Evolutionary conservation across 2,113 vertebrate genomes (phyloP), one percentile per base, ranked within the genome.

Genomic region (Corapipo altera): DNA sequence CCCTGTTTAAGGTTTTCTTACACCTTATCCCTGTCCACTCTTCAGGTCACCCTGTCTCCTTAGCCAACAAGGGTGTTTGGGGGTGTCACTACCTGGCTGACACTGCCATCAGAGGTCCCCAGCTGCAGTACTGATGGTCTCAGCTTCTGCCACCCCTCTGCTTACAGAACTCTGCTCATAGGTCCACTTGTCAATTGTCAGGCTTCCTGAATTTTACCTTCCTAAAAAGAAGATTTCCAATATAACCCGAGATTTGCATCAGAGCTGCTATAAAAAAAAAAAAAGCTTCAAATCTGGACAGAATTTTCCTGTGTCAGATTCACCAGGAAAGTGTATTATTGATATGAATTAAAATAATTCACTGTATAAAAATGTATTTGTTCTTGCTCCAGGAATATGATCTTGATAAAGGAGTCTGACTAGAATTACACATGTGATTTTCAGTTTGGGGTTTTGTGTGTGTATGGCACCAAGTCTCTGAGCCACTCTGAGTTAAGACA

Each of bases 11-110:
- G 58, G 54, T 39, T 89, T 69, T 64, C 37, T 61, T 26, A 30
- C 12, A 28, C 10, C 20, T 76, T 18, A 6, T 18, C 61, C 77
- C 49, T 80, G 48, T 28, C 21, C 12, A 5, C 23, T 32, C 43
- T 69, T 58, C 57, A 46, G 26, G 44, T 37, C 19, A 27, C 27
- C 21, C 20, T 3, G 11, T 11, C 71, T 81, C 55, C 41, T 43
- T 9, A 3, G 22, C 28, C 5, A 11, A 30, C 1, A 2, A 58
- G n/a, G 37, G 20, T 1, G 2, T 16, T 15, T 2, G 3, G 14
- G 55, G 33, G 17, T 23, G 26, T 11, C 27, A 2, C 30, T 16
- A 43, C 12, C 6, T 21, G 32, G 20, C 55, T n/a, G 32, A 22
- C 32, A 59, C 49, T 51, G 49, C 15, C n/a, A 59, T 59, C 58